These are phyloP conservation scores for Neoascia interrupta DNA, from an alignment of 2,888 invertebrate species.

Conservation along the genomic window DNA sequence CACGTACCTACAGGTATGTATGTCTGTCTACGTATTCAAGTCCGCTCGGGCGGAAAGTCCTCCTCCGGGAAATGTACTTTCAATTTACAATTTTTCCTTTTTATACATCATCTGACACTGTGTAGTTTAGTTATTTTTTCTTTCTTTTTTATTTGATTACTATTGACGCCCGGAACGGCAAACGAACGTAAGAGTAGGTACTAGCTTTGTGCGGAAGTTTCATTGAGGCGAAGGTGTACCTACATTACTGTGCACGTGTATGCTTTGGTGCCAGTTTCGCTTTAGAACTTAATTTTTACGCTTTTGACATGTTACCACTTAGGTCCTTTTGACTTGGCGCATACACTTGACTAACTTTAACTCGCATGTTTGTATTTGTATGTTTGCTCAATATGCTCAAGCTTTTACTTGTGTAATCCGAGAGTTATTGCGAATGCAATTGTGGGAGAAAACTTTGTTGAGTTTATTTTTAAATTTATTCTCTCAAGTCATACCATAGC, in stretches of 20 bases:
- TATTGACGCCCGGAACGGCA: constrained; percentile 49
- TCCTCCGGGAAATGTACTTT: constrained; percentile 45
- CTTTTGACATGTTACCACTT: constrained; percentile 54
- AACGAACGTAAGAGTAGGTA: constrained; percentile 10
- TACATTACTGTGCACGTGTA: neutral
- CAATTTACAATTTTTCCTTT: constrained; percentile 39
- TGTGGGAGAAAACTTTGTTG: constrained; percentile 18
- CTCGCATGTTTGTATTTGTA: constrained; percentile 4
- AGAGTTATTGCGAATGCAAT: constrained; percentile 38
- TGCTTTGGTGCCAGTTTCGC: constrained; percentile 14
- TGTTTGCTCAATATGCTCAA: neutral
- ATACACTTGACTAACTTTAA: constrained; percentile 18
- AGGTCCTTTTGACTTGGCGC: constrained; percentile 41
- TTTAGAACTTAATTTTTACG: constrained; percentile 51
- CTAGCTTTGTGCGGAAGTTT: constrained; percentile 10
- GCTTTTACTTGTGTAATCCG: constrained; percentile 8
- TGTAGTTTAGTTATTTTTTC: constrained; percentile 47
- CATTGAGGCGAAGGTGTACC: neutral
- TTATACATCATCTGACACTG: constrained; percentile 43
- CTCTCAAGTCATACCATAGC: constrained; percentile 49
- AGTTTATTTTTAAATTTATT: constrained; percentile 57
- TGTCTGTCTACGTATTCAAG: constrained; percentile 9
- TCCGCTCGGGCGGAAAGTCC: constrained; percentile 38
- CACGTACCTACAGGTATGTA: constrained; percentile 8
- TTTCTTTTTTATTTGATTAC: constrained; percentile 52